Evolutionary conservation across 2,888 invertebrate species (phyloP).

Genomic region (Lydus trimaculatus): DNA sequence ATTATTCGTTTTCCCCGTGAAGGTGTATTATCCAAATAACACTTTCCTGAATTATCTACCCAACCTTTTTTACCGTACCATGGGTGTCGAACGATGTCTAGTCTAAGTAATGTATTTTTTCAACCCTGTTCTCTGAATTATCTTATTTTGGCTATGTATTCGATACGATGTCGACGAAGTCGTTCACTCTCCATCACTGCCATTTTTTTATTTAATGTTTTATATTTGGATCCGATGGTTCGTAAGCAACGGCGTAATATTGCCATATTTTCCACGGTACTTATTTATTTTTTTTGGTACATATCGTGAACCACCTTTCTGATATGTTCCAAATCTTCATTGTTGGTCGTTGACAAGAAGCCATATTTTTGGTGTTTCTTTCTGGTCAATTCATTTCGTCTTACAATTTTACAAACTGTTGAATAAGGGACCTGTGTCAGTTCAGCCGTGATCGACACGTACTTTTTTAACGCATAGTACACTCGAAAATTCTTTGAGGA

Average conservation of each 20-base stretch:
- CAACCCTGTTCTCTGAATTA: not conserved
- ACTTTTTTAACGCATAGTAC: not conserved
- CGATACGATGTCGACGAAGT: not conserved
- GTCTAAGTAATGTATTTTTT: not conserved
- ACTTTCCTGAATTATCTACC: not conserved
- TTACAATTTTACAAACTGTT: not conserved
- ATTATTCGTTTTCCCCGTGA: not conserved
- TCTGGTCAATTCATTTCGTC: not conserved
- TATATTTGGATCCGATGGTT: not conserved
- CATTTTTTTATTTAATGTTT: not conserved
- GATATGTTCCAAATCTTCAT: not conserved
- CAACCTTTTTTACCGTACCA: not conserved
- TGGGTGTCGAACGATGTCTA: not conserved
- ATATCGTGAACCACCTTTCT: not conserved
- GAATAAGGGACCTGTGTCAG: not conserved
- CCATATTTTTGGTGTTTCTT: not conserved
- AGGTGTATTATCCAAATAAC: not conserved
- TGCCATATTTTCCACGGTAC: not conserved
- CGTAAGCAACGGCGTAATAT: not conserved
- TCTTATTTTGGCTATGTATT: not conserved
- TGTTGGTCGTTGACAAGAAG: no score
- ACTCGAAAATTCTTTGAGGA: no score
- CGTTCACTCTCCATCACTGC: not conserved
- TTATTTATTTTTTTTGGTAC: not conserved
- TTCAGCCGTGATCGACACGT: not conserved